Conservation (phyloP, 1,140 invertebrate genomes). For the Drosophila rufa region DNA sequence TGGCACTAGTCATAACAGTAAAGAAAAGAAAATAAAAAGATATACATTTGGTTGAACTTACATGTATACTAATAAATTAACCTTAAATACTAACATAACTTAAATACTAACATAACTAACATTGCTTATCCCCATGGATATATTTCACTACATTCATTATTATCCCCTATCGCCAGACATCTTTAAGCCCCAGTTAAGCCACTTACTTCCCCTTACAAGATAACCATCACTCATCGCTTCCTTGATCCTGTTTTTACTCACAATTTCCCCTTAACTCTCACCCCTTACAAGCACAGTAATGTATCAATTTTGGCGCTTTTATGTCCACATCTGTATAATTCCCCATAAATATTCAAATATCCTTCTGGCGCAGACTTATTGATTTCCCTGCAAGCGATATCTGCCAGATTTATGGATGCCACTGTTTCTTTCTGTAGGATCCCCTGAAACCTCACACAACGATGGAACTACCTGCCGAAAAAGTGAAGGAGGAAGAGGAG, state of each 20-base stretch:
- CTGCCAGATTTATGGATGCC: slow-evolving; percentile 64
- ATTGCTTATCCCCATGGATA: no score
- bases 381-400: slow-evolving; percentile 62
- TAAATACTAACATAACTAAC: no score
- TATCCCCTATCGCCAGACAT: background rate
- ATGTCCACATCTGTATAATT: slow-evolving; percentile 55
- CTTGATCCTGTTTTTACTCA: background rate
- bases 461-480: slow-evolving; percentile 46
- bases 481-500: background rate
- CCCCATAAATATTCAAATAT: slow-evolving; percentile 67
- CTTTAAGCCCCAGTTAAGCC: background rate
- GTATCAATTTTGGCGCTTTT: slow-evolving; percentile 74
- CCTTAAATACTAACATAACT: no score
- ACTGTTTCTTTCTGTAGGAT: background rate
- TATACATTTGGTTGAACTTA: no score
- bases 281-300: slow-evolving; percentile 18
- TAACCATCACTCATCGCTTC: background rate
- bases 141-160: background rate
- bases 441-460: slow-evolving; percentile 33
- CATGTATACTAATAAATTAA: no score
- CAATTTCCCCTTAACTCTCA: background rate
- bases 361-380: slow-evolving; percentile 32
- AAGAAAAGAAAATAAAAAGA: no score
- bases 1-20: no score
- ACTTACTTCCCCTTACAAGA: background rate